phyloP scores from a whole-genome alignment of 2,888 invertebrate species.

The Corbicula japonica region DNA sequence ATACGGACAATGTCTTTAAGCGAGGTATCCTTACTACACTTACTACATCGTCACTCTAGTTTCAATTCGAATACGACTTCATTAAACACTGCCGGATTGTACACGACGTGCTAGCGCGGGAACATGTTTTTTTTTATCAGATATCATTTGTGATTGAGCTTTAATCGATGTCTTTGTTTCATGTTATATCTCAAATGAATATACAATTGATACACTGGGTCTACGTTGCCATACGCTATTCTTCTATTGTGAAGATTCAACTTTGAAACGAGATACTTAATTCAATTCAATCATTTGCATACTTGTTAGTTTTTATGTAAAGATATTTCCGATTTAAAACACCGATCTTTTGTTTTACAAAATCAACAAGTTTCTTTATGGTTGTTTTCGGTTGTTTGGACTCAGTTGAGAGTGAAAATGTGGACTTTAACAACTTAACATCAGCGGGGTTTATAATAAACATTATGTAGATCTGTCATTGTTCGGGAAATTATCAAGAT shows the following conservation, averaged over 20 bases:
- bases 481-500: too few species aligned
- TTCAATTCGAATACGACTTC: not conserved
- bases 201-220: not conserved
- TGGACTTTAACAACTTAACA: conserved; percentile 1
- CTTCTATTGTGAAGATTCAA: not conserved
- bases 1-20: too few species aligned
- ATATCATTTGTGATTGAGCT: conserved; percentile 8
- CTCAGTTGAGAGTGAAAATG: conserved; percentile 8
- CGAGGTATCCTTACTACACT: not conserved
- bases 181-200: conserved; percentile 17
- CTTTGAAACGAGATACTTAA: not conserved
- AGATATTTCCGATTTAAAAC: conserved; percentile 43
- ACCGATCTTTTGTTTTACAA: conserved; percentile 17
- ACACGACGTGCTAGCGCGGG: conserved; percentile 20
- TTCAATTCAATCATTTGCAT: not conserved
- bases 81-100: not conserved
- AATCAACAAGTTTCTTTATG: conserved; percentile 8
- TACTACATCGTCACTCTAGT: conserved; percentile 4
- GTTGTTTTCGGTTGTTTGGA: conserved; percentile 9
- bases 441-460: too few species aligned
- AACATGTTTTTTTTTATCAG: conserved; percentile 5
- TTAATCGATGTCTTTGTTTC: conserved; percentile 18
- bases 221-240: conserved; percentile 26
- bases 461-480: too few species aligned
- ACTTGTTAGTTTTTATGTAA: conserved; percentile 13